These are phyloP conservation scores for Paelopatides confundens DNA, from an alignment of 53 echinoderm and acorn worm species.

Conservation along the genomic window DNA sequence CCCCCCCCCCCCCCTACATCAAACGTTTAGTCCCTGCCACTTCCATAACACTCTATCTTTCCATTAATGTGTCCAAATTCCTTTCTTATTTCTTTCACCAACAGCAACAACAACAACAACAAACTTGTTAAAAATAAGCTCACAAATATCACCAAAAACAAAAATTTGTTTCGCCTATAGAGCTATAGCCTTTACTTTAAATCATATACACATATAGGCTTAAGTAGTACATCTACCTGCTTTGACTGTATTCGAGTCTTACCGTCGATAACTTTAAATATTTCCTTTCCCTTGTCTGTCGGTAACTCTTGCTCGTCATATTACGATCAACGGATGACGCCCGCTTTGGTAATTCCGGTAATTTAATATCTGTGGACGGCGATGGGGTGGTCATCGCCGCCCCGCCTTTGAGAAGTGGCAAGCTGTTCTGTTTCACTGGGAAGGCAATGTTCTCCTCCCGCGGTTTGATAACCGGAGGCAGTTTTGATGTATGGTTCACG, in stretches of 20 bases:
- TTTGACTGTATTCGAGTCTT: constrained; percentile 31
- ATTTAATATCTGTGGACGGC: background rate
- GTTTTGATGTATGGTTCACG: constrained; percentile 7
- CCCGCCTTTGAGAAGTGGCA: background rate
- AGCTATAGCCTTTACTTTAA: no score
- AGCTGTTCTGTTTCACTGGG: constrained; percentile 22
- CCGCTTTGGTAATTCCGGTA: constrained; percentile 7
- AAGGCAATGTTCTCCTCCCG: background rate
- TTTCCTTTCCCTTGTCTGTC: constrained; percentile 9
- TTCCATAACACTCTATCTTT: no score
- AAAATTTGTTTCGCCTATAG: no score
- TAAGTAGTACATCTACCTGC: background rate
- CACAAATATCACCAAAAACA: no score
- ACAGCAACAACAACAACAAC: no score
- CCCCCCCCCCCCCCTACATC: no score
- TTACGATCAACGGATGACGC: constrained; percentile 25
- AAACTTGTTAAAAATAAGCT: no score
- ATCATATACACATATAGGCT: no score
- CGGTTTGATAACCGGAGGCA: background rate
- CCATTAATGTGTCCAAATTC: no score
- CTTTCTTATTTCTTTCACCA: no score
- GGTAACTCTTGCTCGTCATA: background rate
- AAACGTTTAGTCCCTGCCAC: no score
- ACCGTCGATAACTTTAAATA: constrained; percentile 41
- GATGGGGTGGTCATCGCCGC: background rate